phyloP scores from a whole-genome alignment of 1,140 invertebrate genomes.

The Acromyrmex heyeri region DNA sequence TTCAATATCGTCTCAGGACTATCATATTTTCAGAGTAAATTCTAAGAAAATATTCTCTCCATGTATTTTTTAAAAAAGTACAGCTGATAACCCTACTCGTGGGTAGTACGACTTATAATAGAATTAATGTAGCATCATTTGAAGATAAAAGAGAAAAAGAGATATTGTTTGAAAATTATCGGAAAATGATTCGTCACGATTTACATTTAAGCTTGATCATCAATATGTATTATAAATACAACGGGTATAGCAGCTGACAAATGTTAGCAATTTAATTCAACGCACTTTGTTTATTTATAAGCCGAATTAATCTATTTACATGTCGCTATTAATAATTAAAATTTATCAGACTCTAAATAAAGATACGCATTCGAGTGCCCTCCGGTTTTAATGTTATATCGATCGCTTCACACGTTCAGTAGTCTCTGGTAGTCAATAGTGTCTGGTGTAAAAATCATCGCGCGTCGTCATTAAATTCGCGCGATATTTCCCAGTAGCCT shows the following conservation, averaged over 20 bases:
- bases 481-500: slow-evolving; percentile 18
- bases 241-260: neutral
- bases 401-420: neutral
- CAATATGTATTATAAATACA: neutral
- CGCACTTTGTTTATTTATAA: neutral
- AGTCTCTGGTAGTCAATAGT: neutral
- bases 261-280: neutral
- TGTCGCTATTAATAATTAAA: neutral
- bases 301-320: slow-evolving; percentile 6
- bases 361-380: neutral
- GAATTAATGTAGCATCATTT: neutral
- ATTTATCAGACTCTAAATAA: neutral
- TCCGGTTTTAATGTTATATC: neutral
- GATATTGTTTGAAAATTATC: neutral
- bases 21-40: too few species aligned
- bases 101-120: neutral
- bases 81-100: too few species aligned
- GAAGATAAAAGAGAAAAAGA: neutral
- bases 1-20: too few species aligned
- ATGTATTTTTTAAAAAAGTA: too few species aligned
- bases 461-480: slow-evolving; percentile 42
- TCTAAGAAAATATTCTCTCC: too few species aligned
- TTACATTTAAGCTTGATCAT: slow-evolving; percentile 10
- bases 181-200: slow-evolving; percentile 22
- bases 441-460: slow-evolving; percentile 34